phyloP scores from a whole-genome alignment of 1,140 invertebrate genomes.

The Microplitis mediator region DNA sequence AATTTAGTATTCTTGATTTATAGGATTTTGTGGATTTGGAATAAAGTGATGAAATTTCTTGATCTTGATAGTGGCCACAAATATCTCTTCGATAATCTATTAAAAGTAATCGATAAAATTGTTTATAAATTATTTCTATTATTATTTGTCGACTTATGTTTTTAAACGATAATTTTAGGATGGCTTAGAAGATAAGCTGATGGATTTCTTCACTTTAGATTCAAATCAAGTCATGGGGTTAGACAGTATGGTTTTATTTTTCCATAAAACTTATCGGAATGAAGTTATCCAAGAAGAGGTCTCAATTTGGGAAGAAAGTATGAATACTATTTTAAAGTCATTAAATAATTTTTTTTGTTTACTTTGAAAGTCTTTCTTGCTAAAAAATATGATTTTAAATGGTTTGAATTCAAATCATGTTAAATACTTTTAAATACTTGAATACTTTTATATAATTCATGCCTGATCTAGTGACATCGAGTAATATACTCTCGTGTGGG shows the following conservation, averaged over 20 bases:
- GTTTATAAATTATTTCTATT: background rate
- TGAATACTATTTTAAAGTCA: slow-evolving; percentile 37
- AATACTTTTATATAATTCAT: no score
- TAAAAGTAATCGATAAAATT: slow-evolving; percentile 48
- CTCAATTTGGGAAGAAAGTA: slow-evolving; percentile 65
- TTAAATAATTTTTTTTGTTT: slow-evolving; percentile 15
- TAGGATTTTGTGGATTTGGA: slow-evolving; percentile 53
- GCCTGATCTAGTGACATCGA: no score
- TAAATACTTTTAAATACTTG: no score
- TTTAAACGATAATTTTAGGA: slow-evolving; percentile 39
- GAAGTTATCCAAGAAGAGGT: slow-evolving; percentile 65
- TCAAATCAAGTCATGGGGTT: slow-evolving; percentile 54
- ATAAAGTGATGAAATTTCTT: slow-evolving; percentile 51
- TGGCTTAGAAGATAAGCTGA: slow-evolving; percentile 49
- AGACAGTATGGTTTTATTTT: slow-evolving; percentile 58
- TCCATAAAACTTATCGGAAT: slow-evolving; percentile 65
- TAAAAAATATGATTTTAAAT: no score
- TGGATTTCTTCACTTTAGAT: slow-evolving; percentile 54
- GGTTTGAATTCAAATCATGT: no score
- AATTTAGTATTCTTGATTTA: slow-evolving; percentile 20
- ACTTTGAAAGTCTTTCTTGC: no score
- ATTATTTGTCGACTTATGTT: background rate
- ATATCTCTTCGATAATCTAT: slow-evolving; percentile 49
- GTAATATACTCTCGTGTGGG: no score
- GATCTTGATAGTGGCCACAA: slow-evolving; percentile 38